Evolutionary conservation across 2,888 invertebrate genomes (phyloP), one percentile per base, ranked within the genome.

Genomic region (Drosophila falleni): DNA sequence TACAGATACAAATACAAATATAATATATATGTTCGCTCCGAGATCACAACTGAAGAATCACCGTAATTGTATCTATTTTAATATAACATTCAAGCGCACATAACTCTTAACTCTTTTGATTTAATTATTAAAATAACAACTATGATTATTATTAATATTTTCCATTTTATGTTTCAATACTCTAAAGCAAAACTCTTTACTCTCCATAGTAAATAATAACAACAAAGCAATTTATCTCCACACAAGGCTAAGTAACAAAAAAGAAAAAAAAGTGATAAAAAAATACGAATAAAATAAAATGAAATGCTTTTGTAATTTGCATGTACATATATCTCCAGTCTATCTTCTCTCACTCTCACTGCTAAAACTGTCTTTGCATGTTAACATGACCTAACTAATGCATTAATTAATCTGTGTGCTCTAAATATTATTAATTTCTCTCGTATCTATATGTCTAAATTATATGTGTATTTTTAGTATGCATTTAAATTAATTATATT

Each of bases 221-320:
- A 74, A 83, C 77, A 71, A 80, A 71, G 87, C 87, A 88, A 82
- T 71, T 87, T 71, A 77, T 67, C 85, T 87, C 71, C 81, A 84
- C 85, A 87, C 89, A 79, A 85, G 89, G 85, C 72, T 85, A 89
- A 85, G 85, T 85, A 85, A 85, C 49, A 64, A 41, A 71, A 53
- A 37, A n/a, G 44, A 1, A 23, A 29, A 29, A 51, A 63, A 61
- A 69, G 41, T 5, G 19, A 42, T 23, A 37, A 54, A 37, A 66
- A 37, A 54, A 37, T 64, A 56, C 49, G 37, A 11, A 47, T 47
- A 6, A 35, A 31, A 49, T 31, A 31, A 41, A 35, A 19, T 46
- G 37, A 68, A 67, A 60, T 49, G 66, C 71, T 60, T 60, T 66
- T 69, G 62, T 73, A 65, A 80, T 58, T 70, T 70, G 89, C 84